These are phyloP conservation scores for Harpalus rubripes DNA, from an alignment of 2,888 invertebrate genomes.

Conservation along the genomic window DNA sequence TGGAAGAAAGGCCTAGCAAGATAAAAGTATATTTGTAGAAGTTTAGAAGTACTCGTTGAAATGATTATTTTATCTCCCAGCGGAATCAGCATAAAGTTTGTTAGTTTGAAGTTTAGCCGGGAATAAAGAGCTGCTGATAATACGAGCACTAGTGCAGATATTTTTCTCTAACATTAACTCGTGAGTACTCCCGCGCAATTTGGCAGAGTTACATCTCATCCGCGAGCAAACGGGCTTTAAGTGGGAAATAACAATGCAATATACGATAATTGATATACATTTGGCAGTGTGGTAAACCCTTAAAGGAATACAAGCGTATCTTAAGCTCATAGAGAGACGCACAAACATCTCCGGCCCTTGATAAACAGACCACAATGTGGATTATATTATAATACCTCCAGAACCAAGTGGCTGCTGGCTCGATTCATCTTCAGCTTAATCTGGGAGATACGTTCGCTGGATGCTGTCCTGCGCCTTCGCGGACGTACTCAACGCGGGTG, in stretches of 20 bases:
- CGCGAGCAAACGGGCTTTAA: constrained; percentile 7
- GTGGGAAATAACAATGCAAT: constrained; percentile 45
- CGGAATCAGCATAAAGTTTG: constrained; percentile 31
- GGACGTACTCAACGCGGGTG: constrained; percentile 34
- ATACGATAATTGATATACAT: constrained; percentile 58
- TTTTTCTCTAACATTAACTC: constrained; percentile 41
- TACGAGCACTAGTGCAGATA: constrained; percentile 17
- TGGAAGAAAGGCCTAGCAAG: constrained; percentile 32
- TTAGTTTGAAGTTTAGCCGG: constrained; percentile 6
- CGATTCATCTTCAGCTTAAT: constrained; percentile 56
- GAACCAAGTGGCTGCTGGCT: constrained; percentile 43
- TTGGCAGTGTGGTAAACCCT: constrained; percentile 60
- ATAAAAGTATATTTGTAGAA: constrained; percentile 44
- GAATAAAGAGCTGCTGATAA: constrained; percentile 37
- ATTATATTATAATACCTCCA: constrained; percentile 63
- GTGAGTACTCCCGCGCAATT: constrained; percentile 24
- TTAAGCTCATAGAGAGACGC: constrained; percentile 33
- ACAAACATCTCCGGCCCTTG: constrained; percentile 51
- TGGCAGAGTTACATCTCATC: constrained; percentile 12
- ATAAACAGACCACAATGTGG: constrained; percentile 64
- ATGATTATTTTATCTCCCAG: constrained; percentile 26
- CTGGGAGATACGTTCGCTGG: constrained; percentile 40
- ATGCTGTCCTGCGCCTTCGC: constrained; percentile 31
- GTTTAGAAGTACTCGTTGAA: constrained; percentile 18
- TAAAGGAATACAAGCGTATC: constrained; percentile 56